A percentile compares a stretch with the other conserved stretches of the same genome.
Conservation (phyloP, 2,888 invertebrate species). For the Chaitophorus viminalis region DNA sequence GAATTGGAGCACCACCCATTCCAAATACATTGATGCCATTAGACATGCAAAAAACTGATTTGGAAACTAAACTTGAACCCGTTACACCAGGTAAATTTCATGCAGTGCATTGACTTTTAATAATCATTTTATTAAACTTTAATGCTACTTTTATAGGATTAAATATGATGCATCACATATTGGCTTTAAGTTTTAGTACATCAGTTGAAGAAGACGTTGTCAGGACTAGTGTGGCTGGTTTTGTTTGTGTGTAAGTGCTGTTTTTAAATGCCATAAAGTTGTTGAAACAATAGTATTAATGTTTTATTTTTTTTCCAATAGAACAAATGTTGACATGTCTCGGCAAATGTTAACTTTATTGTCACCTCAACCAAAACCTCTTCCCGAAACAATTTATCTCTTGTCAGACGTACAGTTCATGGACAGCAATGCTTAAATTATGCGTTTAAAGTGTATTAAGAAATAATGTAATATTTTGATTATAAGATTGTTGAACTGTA, state of each 20-base stretch:
- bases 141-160: constrained; percentile 66
- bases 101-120: too few species aligned
- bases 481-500: neutral
- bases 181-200: constrained; percentile 89
- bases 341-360: constrained; percentile 87
- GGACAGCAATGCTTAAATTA: constrained; percentile 73
- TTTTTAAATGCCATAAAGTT: constrained; percentile 21
- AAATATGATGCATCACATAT: constrained; percentile 84
- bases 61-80: constrained; percentile 86
- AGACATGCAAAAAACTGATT: constrained; percentile 93
- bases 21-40: constrained; percentile 97
- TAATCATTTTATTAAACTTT: neutral
- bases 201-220: constrained; percentile 85
- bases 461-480: neutral
- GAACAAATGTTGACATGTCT: constrained; percentile 90
- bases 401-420: constrained; percentile 94
- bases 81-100: constrained; percentile 74
- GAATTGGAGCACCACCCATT: constrained; percentile 91
- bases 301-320: constrained; percentile 68
- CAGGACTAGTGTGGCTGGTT: constrained; percentile 87
- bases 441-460: neutral
- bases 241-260: constrained; percentile 86
- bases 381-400: constrained; percentile 87
- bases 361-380: constrained; percentile 92
- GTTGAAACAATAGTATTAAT: constrained; percentile 21